These are phyloP conservation scores for Drosophila bunnanda DNA, from an alignment of 2,888 invertebrate species.

Conservation along the genomic window DNA sequence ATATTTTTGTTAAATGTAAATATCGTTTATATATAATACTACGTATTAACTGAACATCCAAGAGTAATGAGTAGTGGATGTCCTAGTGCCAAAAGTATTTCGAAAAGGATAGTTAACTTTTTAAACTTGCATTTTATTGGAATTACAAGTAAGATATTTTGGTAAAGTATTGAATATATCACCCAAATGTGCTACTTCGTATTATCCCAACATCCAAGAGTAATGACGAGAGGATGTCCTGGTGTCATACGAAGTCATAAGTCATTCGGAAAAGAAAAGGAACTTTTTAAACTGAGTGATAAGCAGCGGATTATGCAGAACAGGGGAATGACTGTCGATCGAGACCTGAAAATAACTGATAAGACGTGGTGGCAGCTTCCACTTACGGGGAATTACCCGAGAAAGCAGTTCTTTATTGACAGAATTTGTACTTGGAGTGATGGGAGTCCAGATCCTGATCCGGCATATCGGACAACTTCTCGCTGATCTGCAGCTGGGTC, in stretches of 20 bases:
- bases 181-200: background rate
- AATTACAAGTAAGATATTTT: too few relatives aligned
- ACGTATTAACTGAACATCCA: too few relatives aligned
- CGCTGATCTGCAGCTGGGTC: slow-evolving; percentile 59
- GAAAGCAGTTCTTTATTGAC: slow-evolving; percentile 2
- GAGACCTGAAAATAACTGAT: slow-evolving; percentile 7
- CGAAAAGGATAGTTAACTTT: too few relatives aligned
- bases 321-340: background rate
- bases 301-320: background rate
- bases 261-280: slow-evolving; percentile 2
- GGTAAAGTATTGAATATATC: background rate
- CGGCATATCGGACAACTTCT: slow-evolving; percentile 55
- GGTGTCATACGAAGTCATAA: background rate
- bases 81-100: too few relatives aligned
- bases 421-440: background rate
- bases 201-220: background rate
- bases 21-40: too few relatives aligned
- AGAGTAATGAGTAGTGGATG: too few relatives aligned
- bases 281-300: background rate
- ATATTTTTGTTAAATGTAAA: too few relatives aligned
- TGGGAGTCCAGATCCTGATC: slow-evolving; percentile 23
- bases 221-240: background rate
- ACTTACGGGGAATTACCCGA: slow-evolving; percentile 3
- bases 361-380: background rate
- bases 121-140: too few relatives aligned